Evolutionary conservation across 2,113 vertebrate genomes (phyloP).

Genomic region (Blennius ocellaris): DNA sequence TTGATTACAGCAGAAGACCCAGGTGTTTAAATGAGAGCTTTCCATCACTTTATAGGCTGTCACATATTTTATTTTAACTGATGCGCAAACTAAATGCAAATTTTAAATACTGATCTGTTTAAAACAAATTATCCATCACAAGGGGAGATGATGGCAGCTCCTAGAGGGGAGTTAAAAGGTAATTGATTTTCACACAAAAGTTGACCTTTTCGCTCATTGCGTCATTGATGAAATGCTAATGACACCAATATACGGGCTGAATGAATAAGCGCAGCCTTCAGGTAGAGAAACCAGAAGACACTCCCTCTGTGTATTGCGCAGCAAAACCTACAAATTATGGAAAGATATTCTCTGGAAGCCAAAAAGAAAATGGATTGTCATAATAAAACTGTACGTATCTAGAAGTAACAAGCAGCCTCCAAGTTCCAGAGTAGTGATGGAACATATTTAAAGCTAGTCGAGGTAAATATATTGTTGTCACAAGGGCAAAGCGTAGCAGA

Average conservation of each 20-base stretch:
- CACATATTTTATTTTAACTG: conserved; percentile 20
- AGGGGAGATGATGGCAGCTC: conserved; percentile 21
- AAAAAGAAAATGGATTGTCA: conserved; percentile 50
- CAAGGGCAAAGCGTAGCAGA: conserved; percentile 31
- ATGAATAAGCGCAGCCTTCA: conserved; percentile 40
- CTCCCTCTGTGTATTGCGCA: conserved; percentile 10
- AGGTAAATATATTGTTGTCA: conserved; percentile 55
- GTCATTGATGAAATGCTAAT: conserved; percentile 67
- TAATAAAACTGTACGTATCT: conserved; percentile 55
- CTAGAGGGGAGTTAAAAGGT: conserved; percentile 33
- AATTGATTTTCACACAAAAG: conserved; percentile 65
- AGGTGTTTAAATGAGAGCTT: background rate
- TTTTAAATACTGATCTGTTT: conserved; percentile 32
- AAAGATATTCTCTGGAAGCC: conserved; percentile 5
- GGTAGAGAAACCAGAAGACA: conserved; percentile 9
- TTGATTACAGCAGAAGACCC: background rate
- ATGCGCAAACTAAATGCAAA: conserved; percentile 14
- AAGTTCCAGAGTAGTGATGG: conserved; percentile 43
- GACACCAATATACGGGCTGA: conserved; percentile 23
- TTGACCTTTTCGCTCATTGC: conserved; percentile 54
- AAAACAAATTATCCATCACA: conserved; percentile 45
- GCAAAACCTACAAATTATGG: conserved; percentile 36
- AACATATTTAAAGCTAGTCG: conserved; percentile 40
- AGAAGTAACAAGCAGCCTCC: conserved; percentile 37
- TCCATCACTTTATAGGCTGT: conserved; percentile 1